Percentiles rank a stretch among this genome's conserved stretches.
Conservation (phyloP, 2,113 vertebrate species). For the Passer montanus region DNA sequence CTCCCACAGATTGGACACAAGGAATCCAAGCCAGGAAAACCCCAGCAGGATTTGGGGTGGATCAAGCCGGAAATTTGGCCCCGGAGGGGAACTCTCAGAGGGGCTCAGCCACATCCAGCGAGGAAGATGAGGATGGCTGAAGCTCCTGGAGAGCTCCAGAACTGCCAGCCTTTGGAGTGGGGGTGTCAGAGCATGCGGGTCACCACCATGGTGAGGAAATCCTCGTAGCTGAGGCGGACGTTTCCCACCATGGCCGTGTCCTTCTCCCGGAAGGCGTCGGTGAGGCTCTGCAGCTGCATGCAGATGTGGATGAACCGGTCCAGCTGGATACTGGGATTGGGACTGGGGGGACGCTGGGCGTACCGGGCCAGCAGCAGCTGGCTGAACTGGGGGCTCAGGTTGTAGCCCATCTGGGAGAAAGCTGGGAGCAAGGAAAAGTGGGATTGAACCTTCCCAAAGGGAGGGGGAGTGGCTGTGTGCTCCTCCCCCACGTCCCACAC, state of each 20-base stretch:
- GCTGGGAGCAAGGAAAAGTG: constrained; percentile 63
- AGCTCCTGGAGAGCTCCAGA: neutral
- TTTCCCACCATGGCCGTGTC: constrained; percentile 83
- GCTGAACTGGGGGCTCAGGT: constrained; percentile 91
- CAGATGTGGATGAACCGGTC: constrained; percentile 96
- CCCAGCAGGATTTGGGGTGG: neutral
- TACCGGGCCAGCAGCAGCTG: constrained; percentile 83
- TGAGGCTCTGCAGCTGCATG: constrained; percentile 89
- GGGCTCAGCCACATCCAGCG: rapidly evolving
- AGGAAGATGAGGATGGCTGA: rapidly evolving
- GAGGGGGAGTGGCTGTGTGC: rapidly evolving
- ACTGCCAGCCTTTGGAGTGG: rapidly evolving
- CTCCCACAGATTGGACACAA: neutral
- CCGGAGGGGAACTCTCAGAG: rapidly evolving
- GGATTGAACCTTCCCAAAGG: rapidly evolving
- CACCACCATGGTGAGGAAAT: constrained; percentile 87
- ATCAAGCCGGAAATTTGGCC: neutral
- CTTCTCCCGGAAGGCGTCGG: constrained; percentile 89
- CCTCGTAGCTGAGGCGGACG: constrained; percentile 88
- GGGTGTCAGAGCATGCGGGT: constrained; percentile 83
- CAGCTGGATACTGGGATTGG: constrained; percentile 82
- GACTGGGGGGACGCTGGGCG: neutral
- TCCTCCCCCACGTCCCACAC: neutral
- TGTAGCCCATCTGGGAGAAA: constrained; percentile 94
- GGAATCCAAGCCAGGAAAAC: rapidly evolving